Evolutionary conservation across 1,140 invertebrate genomes (phyloP), one percentile per base, ranked within the genome.

Genomic region (Zelostemma sp.): DNA sequence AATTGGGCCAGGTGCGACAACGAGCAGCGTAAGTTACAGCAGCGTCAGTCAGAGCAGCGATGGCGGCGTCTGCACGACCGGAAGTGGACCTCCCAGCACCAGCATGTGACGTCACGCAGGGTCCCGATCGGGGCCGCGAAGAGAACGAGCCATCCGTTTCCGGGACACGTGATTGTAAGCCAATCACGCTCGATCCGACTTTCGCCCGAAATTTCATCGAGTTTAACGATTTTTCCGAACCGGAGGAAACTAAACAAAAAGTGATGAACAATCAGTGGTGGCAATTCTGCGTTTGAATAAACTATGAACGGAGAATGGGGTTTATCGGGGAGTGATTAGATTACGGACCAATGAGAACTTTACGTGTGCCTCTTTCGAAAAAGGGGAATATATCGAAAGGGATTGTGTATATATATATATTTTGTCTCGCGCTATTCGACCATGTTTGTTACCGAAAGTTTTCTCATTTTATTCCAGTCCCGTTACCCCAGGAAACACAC

Each of bases 31-130:
- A 15, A 84, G 80, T 47, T 84, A 84, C 64, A 82, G 82, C 31
- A 84, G 82, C 59, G 82, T 84, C 9, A 82, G 80, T 48, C 80
- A 84, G 19, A 83, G 80, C 66, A 84, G 80, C 62, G 80, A 84
- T 12, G 75, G 77, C 1, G 81, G 80, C 14, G 59, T 70, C 16
- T 81, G 76, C 46, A 64, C 57, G 28, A 49, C 64, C 47, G 75
- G 66, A 41, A 74, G 47, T 45, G 58, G 60, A 31, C 59, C 73
- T 3, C 66, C 76, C 0, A 72, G 68, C 9, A 54, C 75, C 17
- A 80, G 82, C 57, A 84, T 82, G 69, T 84, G 82, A 84, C 81
- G 81, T 61, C 76, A 80, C 69, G 73, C 80, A 35, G 74, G 78
- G 78, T 75, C 81, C 76, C 81, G 78, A 41, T 19, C 73, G 35